Base-by-base conservation (phyloP, 2,113 vertebrate species). In the Ramphastos sulfuratus region DNA sequence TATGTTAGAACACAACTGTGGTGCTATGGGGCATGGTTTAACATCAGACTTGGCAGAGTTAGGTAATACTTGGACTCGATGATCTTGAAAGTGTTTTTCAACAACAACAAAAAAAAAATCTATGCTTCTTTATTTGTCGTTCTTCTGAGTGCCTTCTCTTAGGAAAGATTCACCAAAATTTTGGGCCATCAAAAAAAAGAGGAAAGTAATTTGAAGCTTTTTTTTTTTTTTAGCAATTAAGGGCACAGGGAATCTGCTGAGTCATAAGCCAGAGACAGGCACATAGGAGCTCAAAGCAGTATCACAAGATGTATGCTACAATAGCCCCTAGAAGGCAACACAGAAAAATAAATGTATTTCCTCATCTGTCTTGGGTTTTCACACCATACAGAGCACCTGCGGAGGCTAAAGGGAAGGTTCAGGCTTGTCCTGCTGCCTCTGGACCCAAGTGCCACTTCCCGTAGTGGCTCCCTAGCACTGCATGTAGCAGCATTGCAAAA, bases 401-500 rank as follows among this genome's bases (percentile, higher is more conserved):
- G 10, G 55, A 37, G 55, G 33, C 28, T 19, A 4, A 33, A 46
- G 7, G 2, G 2, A n/a, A 63, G 28, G n/a, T 16, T 37, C 0
- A 9, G 42, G n/a, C 33, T 72, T 48, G 19, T 33, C 37, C 71
- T 65, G 35, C 87, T 58, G 37, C 30, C 58, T 25, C 33, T 3
- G 6, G 28, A 4, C 54, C 59, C 24, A 20, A 71, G 12, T 7
- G 25, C 48, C 9, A 3, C 30, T 18, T 15, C 48, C n/a, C 16
- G 1, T 7, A 2, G 0, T 7, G 20, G 25, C 42, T 18, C 15
- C 10, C 2, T 1, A 1, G 30, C 4, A 3, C 48, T 15, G 10
- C 1, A 3, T 1, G 1, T 0, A 28, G 7, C 58, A 37, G 5
- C 3, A 27, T 4, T 9, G 1, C 55, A 55, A 1, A 1, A 66